These are phyloP conservation scores for Hemicentrotus pulcherrimus DNA, from an alignment of 35 echinoderm and acorn worm species.

Conservation along the genomic window DNA sequence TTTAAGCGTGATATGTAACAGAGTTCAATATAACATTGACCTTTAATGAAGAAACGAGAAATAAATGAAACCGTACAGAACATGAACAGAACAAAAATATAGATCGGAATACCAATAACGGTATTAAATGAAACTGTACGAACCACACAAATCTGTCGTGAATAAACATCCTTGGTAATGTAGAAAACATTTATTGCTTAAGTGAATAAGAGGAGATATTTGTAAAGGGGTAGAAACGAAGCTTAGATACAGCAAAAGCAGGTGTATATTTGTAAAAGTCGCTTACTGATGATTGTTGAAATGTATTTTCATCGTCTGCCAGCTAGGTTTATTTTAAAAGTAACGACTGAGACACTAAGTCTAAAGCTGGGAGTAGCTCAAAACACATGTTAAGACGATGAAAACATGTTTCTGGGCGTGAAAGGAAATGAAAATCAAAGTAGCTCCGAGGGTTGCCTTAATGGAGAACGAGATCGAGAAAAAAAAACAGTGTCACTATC, in stretches of 20 bases:
- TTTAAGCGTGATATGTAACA: too few relatives aligned
- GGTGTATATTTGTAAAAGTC: neutral
- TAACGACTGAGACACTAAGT: neutral
- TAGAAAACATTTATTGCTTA: neutral
- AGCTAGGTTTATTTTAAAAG: neutral
- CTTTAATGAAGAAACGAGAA: too few relatives aligned
- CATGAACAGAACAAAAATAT: too few relatives aligned
- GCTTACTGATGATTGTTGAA: neutral
- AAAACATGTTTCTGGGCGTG: neutral
- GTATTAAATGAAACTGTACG: too few relatives aligned
- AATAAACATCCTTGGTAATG: neutral
- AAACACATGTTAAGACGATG: neutral
- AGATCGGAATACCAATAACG: too few relatives aligned
- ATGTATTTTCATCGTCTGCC: neutral
- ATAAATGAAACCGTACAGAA: too few relatives aligned
- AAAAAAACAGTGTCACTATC: too few relatives aligned
- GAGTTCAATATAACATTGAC: too few relatives aligned
- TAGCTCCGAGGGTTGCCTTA: neutral
- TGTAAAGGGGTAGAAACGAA: neutral
- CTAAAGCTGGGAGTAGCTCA: neutral
- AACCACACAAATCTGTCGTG: too few relatives aligned
- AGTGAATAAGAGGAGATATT: neutral
- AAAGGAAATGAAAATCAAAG: neutral
- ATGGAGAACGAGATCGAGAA: neutral
- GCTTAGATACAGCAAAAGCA: neutral